Evolutionary conservation across 1,140 invertebrate species (phyloP).

Genomic region (Listronotus bonariensis): DNA sequence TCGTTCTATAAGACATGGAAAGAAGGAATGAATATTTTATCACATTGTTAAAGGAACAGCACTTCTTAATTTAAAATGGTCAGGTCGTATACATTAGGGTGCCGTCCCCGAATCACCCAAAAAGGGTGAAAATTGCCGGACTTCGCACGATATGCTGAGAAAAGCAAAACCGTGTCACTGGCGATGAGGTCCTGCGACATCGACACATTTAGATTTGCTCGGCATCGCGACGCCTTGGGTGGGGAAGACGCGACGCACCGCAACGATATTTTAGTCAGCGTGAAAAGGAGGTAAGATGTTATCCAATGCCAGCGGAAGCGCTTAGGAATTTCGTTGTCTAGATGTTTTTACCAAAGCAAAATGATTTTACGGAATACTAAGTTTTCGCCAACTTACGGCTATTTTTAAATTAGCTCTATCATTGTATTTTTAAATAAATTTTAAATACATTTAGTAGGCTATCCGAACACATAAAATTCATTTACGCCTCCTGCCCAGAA

Average conservation of each 20-base stretch:
- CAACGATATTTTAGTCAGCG: slow-evolving; percentile 9
- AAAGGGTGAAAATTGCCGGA: slow-evolving; percentile 33
- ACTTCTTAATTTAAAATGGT: slow-evolving; percentile 19
- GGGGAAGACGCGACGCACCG: not conserved
- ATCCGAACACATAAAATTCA: too few species aligned
- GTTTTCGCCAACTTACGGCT: not conserved
- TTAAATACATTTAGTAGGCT: too few species aligned
- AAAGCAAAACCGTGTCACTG: slow-evolving; percentile 29
- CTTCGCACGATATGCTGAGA: slow-evolving; percentile 1
- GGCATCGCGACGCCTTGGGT: slow-evolving; percentile 20
- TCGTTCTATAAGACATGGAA: slow-evolving; percentile 1
- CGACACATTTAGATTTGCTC: slow-evolving; percentile 50
- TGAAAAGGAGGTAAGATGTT: slow-evolving; percentile 8
- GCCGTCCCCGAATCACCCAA: not conserved
- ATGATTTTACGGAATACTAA: too few species aligned
- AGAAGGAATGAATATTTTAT: slow-evolving; percentile 22
- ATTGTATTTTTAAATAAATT: not conserved
- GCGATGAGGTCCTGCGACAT: slow-evolving; percentile 27
- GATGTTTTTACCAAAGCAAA: too few species aligned
- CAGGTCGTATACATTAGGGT: not conserved
- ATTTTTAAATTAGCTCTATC: not conserved
- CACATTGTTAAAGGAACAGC: slow-evolving; percentile 19
- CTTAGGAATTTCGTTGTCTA: slow-evolving; percentile 17
- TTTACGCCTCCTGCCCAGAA: too few species aligned
- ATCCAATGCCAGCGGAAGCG: slow-evolving; percentile 11